These are phyloP conservation scores for Tolmerus cingulatus DNA, from an alignment of 2,888 invertebrate genomes.

Conservation along the genomic window DNA sequence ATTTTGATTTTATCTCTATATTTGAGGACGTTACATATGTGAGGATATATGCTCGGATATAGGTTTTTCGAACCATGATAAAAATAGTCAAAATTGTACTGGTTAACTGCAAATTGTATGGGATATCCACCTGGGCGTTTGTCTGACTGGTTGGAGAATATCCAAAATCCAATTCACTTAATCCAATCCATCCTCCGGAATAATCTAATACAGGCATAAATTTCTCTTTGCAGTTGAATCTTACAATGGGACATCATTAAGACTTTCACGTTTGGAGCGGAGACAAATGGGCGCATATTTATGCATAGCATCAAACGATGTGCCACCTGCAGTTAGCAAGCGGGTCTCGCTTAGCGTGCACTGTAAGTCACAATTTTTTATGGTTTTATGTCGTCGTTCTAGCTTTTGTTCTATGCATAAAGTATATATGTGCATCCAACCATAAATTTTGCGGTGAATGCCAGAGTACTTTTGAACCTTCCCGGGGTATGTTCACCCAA, in stretches of 20 bases:
- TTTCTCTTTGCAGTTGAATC: slow-evolving; percentile 69
- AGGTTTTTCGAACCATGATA: background rate
- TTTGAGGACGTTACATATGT: too few relatives aligned
- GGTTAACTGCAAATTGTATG: background rate
- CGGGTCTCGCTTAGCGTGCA: slow-evolving; percentile 86
- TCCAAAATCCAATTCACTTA: slow-evolving; percentile 31
- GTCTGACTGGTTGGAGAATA: background rate
- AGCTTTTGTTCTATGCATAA: background rate
- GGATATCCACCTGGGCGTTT: background rate
- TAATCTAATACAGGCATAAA: slow-evolving; percentile 35
- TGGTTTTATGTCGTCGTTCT: background rate
- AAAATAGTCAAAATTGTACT: slow-evolving; percentile 1
- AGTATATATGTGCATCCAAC: background rate
- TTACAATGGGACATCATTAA: slow-evolving; percentile 77
- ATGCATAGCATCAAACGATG: slow-evolving; percentile 91
- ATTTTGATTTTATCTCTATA: background rate
- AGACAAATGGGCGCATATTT: slow-evolving; percentile 92
- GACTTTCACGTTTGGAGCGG: slow-evolving; percentile 81
- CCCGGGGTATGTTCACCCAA: background rate
- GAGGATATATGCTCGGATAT: background rate
- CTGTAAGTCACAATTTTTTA: slow-evolving; percentile 72
- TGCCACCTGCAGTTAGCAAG: slow-evolving; percentile 90
- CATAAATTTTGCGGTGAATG: background rate
- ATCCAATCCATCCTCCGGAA: background rate
- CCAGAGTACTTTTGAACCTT: background rate